These are phyloP conservation scores for Melierax canorus DNA, from an alignment of 2,113 vertebrate genomes.

Conservation along the genomic window DNA sequence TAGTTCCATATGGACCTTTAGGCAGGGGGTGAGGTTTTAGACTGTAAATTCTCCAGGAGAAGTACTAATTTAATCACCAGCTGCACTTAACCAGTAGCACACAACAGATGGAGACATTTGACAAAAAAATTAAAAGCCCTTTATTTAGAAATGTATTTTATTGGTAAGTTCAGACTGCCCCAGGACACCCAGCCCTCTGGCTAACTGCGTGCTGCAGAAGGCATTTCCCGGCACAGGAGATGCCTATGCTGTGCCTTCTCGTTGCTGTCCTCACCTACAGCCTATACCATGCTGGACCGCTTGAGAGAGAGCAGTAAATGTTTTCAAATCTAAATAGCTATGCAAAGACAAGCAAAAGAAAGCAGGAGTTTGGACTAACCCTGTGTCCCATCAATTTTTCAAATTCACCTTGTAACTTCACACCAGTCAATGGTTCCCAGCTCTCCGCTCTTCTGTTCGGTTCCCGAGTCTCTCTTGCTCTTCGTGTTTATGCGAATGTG, in stretches of 20 bases:
- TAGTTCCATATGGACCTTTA: background rate
- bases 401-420: background rate
- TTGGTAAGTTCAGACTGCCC: background rate
- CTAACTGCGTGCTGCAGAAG: background rate
- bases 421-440: background rate
- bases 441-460: too few relatives aligned
- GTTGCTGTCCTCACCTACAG: background rate
- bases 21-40: background rate
- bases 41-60: background rate
- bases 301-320: background rate
- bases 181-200: background rate
- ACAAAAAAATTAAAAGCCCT: background rate
- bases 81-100: background rate
- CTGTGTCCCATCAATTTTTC: background rate
- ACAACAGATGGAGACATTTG: background rate
- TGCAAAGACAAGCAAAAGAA: background rate
- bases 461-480: background rate
- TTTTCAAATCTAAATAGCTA: background rate
- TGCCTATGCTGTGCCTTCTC: background rate
- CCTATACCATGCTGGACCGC: background rate
- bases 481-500: background rate
- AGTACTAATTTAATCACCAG: background rate
- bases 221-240: background rate
- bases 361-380: background rate
- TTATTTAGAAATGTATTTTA: background rate